Evolutionary conservation across 1,140 invertebrate species (phyloP).

Genomic region (Drosophila busckii): DNA sequence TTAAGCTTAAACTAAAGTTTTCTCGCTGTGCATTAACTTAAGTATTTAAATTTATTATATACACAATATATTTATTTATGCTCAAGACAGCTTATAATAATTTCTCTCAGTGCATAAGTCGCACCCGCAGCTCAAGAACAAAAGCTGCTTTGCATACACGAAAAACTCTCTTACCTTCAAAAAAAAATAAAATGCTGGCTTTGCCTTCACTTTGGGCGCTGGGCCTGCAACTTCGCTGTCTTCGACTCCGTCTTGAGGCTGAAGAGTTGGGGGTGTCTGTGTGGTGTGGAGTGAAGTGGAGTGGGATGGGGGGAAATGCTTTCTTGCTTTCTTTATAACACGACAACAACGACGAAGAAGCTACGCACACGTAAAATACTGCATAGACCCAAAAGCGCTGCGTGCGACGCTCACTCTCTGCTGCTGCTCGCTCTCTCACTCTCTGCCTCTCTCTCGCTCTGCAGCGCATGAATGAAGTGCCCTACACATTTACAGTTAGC

Average conservation of each 20-base stretch:
- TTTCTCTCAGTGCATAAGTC: conserved; percentile 20
- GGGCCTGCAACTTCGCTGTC: too few species aligned
- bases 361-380: conserved; percentile 48
- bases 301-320: too few species aligned
- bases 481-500: conserved; percentile 74
- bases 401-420: conserved; percentile 52
- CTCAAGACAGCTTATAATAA: too few species aligned
- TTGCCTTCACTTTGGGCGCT: too few species aligned
- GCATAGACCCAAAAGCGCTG: conserved; percentile 29
- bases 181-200: conserved; percentile 29
- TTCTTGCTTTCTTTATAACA: conserved; percentile 44
- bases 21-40: too few species aligned
- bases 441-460: conserved; percentile 9
- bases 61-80: too few species aligned
- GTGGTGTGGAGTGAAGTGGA: too few species aligned
- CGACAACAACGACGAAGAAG: too few species aligned
- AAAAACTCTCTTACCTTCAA: conserved; percentile 15
- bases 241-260: too few species aligned
- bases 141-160: conserved; percentile 63
- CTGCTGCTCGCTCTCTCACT: conserved; percentile 7
- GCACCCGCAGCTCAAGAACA: conserved; percentile 35
- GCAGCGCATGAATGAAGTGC: conserved; percentile 66
- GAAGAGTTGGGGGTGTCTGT: too few species aligned
- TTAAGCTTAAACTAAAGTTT: too few species aligned
- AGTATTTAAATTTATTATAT: too few species aligned